Conservation (phyloP, 92 coral and sea anemone genomes). For the Epizoanthus illoricatus region DNA sequence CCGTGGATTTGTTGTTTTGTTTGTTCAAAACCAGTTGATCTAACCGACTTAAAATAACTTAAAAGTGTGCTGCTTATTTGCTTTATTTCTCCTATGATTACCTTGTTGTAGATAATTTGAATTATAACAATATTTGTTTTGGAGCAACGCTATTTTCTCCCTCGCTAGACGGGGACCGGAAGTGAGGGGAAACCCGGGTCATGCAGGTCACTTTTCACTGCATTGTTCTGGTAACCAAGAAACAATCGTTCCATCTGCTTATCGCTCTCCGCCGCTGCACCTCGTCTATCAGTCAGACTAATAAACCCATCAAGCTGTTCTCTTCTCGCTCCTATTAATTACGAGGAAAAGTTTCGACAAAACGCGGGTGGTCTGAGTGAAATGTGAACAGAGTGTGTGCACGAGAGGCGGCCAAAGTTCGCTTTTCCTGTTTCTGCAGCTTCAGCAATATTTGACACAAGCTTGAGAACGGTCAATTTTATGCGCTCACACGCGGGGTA, state of each 20-base stretch:
- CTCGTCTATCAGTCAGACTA: conserved; percentile 44
- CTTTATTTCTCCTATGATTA: conserved; percentile 48
- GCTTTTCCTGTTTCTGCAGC: conserved; percentile 4
- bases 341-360: conserved; percentile 22
- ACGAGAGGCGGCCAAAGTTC: neutral
- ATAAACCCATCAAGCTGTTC: conserved; percentile 35
- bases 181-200: conserved; percentile 37
- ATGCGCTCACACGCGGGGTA: conserved; percentile 32
- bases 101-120: conserved; percentile 53
- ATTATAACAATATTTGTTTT: conserved; percentile 63
- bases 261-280: conserved; percentile 48
- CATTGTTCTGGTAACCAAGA: conserved; percentile 56
- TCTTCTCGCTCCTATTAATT: conserved; percentile 39
- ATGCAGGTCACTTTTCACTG: conserved; percentile 51
- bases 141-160: conserved; percentile 41
- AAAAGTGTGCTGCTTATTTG: conserved; percentile 50
- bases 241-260: conserved; percentile 70
- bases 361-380: conserved; percentile 43
- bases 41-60: conserved; percentile 32
- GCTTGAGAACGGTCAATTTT: conserved; percentile 12
- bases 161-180: neutral
- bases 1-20: conserved; percentile 32
- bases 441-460: conserved; percentile 33
- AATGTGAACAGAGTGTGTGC: neutral
- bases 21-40: conserved; percentile 33